Conservation (phyloP, 2,888 invertebrate genomes). For the Perizoma affinitatum region DNA sequence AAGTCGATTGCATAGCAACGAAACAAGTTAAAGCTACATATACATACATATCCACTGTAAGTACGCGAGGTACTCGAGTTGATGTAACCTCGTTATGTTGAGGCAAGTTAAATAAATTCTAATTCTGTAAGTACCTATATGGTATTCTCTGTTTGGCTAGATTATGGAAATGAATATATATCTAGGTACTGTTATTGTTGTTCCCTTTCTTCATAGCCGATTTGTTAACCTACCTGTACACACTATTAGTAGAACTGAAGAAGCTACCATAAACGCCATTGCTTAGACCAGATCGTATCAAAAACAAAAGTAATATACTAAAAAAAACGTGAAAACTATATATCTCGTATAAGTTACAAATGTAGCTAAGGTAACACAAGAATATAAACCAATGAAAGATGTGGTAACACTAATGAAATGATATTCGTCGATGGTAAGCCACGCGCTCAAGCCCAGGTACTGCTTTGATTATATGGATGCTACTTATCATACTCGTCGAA, state of each 20-base stretch:
- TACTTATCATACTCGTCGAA: slow-evolving; percentile 59
- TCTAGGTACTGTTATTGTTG: no score
- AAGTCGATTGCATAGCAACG: slow-evolving; percentile 76
- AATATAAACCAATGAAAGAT: slow-evolving; percentile 66
- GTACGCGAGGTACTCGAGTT: slow-evolving; percentile 69
- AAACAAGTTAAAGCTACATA: slow-evolving; percentile 71
- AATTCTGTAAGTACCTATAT: slow-evolving; percentile 58
- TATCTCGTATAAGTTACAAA: slow-evolving; percentile 36
- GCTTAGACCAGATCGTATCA: no score
- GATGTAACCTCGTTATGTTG: slow-evolving; percentile 74
- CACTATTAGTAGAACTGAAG: no score
- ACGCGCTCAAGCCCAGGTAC: slow-evolving; percentile 44
- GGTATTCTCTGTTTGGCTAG: no score
- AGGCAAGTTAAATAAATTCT: slow-evolving; percentile 64
- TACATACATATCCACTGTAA: slow-evolving; percentile 63
- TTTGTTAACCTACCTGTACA: no score
- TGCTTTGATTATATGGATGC: slow-evolving; percentile 53
- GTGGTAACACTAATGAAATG: slow-evolving; percentile 59
- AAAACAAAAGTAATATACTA: neutral
- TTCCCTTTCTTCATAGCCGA: no score
- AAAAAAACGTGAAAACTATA: slow-evolving; percentile 10
- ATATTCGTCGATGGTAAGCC: slow-evolving; percentile 50
- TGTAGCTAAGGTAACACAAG: slow-evolving; percentile 50
- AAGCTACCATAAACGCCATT: no score
- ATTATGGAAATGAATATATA: no score